These are phyloP conservation scores for Stomorhina lunata DNA, from an alignment of 2,888 invertebrate species.

Conservation along the genomic window DNA sequence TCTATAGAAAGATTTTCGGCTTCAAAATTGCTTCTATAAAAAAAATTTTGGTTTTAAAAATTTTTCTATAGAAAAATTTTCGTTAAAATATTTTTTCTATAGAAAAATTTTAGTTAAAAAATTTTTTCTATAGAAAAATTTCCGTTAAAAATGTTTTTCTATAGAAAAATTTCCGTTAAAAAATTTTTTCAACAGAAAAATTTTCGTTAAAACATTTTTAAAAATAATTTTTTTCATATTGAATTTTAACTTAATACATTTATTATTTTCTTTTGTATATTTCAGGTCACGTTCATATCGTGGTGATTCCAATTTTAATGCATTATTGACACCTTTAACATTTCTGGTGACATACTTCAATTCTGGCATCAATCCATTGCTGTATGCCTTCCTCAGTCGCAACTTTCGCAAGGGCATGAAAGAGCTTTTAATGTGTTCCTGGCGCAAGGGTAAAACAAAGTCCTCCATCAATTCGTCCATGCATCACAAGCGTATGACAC, in stretches of 20 bases:
- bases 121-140: too few relatives aligned
- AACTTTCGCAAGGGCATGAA: constrained; percentile 92
- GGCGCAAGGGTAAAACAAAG: constrained; percentile 79
- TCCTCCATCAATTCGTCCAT: constrained; percentile 78
- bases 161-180: too few relatives aligned
- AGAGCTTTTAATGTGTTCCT: constrained; percentile 86
- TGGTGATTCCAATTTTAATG: constrained; percentile 87
- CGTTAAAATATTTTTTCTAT: too few relatives aligned
- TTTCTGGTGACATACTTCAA: constrained; percentile 94
- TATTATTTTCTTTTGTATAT: neutral
- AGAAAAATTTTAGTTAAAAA: too few relatives aligned
- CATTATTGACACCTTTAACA: constrained; percentile 90
- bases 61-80: too few relatives aligned
- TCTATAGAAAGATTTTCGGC: too few relatives aligned
- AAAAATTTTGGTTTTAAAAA: too few relatives aligned
- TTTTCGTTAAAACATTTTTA: too few relatives aligned
- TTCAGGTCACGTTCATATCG: constrained; percentile 83
- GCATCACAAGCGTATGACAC: constrained; percentile 78
- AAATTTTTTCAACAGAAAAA: too few relatives aligned
- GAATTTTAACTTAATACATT: neutral
- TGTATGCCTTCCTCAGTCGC: constrained; percentile 92
- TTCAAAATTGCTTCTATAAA: too few relatives aligned
- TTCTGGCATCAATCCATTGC: constrained; percentile 93
- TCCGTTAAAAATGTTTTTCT: too few relatives aligned
- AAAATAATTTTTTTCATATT: neutral